A percentile compares a stretch with the other conserved stretches of the same genome.
These are phyloP conservation scores for Sipha flava DNA, from an alignment of 1,140 invertebrate genomes.

Conservation along the genomic window DNA sequence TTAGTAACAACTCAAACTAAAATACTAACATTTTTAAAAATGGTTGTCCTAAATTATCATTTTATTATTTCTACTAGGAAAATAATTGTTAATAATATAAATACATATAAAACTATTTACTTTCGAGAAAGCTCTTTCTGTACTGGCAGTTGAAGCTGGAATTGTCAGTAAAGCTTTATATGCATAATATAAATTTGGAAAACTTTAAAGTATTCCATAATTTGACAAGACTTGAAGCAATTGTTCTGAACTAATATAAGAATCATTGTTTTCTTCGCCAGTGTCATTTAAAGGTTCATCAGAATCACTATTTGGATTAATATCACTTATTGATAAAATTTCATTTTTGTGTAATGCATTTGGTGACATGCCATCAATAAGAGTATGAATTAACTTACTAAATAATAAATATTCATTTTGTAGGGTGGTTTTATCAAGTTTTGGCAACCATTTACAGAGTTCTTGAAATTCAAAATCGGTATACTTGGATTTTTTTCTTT, in stretches of 20 bases:
- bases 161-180: neutral
- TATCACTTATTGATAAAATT: neutral
- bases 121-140: neutral
- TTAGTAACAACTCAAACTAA: no score
- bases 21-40: no score
- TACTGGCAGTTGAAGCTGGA: neutral
- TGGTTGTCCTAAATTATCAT: no score
- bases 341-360: neutral
- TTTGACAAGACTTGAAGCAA: no score
- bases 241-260: no score
- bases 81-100: neutral
- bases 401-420: neutral
- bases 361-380: neutral
- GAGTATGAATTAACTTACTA: neutral
- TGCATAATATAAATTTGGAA: neutral
- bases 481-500: neutral
- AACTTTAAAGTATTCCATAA: no score
- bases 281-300: no score
- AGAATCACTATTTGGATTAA: no score
- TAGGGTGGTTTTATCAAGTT: neutral
- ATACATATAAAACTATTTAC: neutral
- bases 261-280: no score
- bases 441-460: neutral
- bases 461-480: neutral
- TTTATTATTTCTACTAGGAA: neutral